These are phyloP conservation scores for Paguma larvata DNA, from an alignment of 2,797 vertebrate species.

Conservation along the genomic window DNA sequence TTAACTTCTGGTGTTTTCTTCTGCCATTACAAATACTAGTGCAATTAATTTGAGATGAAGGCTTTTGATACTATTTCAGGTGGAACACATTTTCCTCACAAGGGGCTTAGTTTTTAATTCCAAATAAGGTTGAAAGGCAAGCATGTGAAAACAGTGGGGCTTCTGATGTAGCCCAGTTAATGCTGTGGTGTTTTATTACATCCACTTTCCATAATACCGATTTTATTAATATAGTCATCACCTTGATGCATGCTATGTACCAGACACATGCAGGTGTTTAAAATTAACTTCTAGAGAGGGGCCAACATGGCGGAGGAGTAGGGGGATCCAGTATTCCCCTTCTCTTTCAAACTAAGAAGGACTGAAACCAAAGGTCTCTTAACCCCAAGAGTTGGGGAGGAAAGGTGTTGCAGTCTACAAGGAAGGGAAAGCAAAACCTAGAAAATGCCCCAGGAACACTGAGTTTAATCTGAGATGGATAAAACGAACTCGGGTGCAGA, in stretches of 20 bases:
- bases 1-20: conserved; percentile 64
- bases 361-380: too few relatives aligned
- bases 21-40: not conserved
- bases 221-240: conserved; percentile 76
- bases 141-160: conserved; percentile 51
- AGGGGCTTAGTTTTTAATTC: conserved; percentile 75
- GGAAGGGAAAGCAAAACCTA: too few relatives aligned
- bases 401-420: too few relatives aligned
- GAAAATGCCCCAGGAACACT: too few relatives aligned
- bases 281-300: conserved; percentile 62
- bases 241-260: conserved; percentile 51
- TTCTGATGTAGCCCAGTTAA: conserved; percentile 74
- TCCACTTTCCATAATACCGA: conserved; percentile 69
- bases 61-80: conserved; percentile 66
- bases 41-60: conserved; percentile 75
- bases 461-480: too few relatives aligned
- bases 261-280: conserved; percentile 42
- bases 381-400: too few relatives aligned
- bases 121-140: conserved; percentile 69
- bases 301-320: too few relatives aligned
- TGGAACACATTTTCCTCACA: conserved; percentile 72
- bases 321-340: too few relatives aligned
- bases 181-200: conserved; percentile 63
- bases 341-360: too few relatives aligned
- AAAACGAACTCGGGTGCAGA: too few relatives aligned